Evolutionary conservation across 1,140 invertebrate genomes (phyloP), one percentile per base, ranked within the genome.

Genomic region (Oreohelix idahoensis): DNA sequence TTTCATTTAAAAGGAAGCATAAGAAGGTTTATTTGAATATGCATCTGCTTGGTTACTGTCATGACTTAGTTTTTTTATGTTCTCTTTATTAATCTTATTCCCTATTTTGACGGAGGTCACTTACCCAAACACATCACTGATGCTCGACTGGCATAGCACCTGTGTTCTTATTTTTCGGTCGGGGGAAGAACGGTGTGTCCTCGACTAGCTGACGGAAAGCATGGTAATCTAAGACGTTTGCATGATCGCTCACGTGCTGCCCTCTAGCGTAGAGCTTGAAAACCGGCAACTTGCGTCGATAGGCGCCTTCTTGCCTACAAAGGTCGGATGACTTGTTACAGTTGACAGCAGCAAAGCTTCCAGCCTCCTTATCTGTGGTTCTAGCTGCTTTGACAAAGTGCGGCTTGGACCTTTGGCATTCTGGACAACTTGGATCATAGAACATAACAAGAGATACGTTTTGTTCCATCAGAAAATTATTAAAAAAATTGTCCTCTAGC

Each of bases 371-470:
- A 32, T 63, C 36, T 4, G 77, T 79, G 4, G 45, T 49, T 29
- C 53, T n/a, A 8, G 77, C 58, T 23, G 77, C 58, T 53, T 79
- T 79, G 32, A 79, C 32, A 49, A 79, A 79, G 29, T 79, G 77
- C 32, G 77, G 77, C 36, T 79, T 79, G 2, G 36, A 29, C 23
- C 58, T 51, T 53, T 79, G 77, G n/a, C 77, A 79, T 42, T 63
- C 35, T 38, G 77, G 77, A 32, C 77, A 79, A 11, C 36, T 63
- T 20, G 77, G 77, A 36, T 79, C 63, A n/a, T 79, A 79, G 77
- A 79, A 79, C 77, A 79, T 79, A n/a, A 79, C 77, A 15, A 79
- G 51, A 0, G 77, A 42, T 2, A 79, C 58, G 77, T 79, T 58
- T 35, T 79, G 51, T 17, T 79, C 77, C 32, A 13, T 26, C 35